Base-by-base conservation (phyloP, 2,113 vertebrate genomes). In the Campylorhamphus procurvoides region DNA sequence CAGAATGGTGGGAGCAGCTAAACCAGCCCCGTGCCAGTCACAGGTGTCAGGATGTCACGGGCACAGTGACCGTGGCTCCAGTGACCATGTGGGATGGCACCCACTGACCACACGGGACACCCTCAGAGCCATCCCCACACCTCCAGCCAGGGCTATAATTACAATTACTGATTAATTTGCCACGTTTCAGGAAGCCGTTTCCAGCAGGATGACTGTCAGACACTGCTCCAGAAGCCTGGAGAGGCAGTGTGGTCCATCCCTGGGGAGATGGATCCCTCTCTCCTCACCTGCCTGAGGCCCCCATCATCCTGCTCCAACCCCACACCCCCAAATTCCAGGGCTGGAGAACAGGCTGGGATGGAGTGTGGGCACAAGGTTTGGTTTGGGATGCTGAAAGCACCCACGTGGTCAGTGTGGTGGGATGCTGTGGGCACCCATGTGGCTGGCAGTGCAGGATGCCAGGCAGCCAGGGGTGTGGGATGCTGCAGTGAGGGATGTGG, bases 21-120 rank as follows among this genome's bases (percentile, higher is more conserved):
- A 28, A 17, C 2, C 16, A 0, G 40, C n/a, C 18, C 37, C 1
- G 1, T 7, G 5, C n/a, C 7, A 0, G 14, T 11, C 18, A 0
- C 37, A 1, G 25, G 12, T 9, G 37, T n/a, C 67, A 8, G 60
- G 66, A 9, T 14, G 73, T 10, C 40, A 5, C 2, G 4, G 52
- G 46, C 47, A 7, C 39, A 8, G 66, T 3, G 1, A 22, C 37
- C 3, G 0, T 6, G 27, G 44, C 66, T 53, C 19, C 72, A 7
- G 3, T 1, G 16, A 12, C 35, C 55, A 0, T 8, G 5, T 3
- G 42, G n/a, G 89, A 4, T 3, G 31, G 4, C 14, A 59, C 58
- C 18, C 74, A 6, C 2, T 1, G 13, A 14, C 31, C 58, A 0
- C 9, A 7, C 2, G n/a, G 42, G 86, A 3, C 1, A 5, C 12